Conservation (phyloP, 2,113 vertebrate genomes). For the Hystrix cristata region DNA sequence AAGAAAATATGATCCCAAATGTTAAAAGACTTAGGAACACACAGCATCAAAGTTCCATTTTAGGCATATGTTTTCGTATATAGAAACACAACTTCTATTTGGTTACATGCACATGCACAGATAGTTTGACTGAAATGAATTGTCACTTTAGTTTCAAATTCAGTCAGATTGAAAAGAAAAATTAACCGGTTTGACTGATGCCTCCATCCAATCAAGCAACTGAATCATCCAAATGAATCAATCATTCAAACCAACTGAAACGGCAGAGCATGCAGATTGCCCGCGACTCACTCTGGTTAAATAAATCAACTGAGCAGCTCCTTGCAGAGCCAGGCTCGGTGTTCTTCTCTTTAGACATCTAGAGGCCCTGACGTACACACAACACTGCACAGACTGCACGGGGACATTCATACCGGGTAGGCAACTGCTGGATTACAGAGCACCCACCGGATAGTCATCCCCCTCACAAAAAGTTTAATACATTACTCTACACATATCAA, state of each 20-base stretch:
- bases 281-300: not conserved
- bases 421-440: not conserved
- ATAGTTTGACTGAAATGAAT: constrained; percentile 22
- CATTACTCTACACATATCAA: not conserved
- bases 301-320: constrained; percentile 9
- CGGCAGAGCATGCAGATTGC: accelerated
- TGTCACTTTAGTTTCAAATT: constrained; percentile 13
- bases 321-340: not conserved
- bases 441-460: not conserved
- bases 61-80: not conserved
- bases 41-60: accelerated
- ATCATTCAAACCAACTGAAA: not conserved
- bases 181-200: not conserved
- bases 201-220: not conserved
- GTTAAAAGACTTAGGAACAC: not conserved
- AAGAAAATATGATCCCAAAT: not conserved
- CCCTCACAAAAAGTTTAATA: not conserved
- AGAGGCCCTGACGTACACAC: not conserved
- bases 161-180: constrained; percentile 11
- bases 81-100: not conserved
- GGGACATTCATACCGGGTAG: not conserved
- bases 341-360: not conserved
- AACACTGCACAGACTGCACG: not conserved
- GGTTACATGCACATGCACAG: not conserved
- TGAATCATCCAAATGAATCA: not conserved